Conservation (phyloP, 1,140 invertebrate species). For the Rhizoglyphus robini region DNA sequence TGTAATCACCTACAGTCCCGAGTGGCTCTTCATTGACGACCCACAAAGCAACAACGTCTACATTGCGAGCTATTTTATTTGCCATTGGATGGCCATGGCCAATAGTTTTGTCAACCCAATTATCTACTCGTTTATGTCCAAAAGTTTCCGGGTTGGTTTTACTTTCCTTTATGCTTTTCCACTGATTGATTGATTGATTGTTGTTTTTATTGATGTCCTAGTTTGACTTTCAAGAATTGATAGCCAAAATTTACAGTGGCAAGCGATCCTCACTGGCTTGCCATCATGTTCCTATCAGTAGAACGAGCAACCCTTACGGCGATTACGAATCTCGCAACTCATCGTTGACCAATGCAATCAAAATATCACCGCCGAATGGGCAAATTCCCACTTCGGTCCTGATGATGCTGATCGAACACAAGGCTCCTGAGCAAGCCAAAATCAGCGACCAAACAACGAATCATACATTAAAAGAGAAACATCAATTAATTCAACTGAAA, state of each 20-base stretch:
- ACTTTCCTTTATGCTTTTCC: background rate
- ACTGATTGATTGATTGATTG: background rate
- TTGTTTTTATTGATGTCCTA: background rate
- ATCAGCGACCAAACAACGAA: background rate
- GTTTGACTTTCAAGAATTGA: conserved; percentile 3
- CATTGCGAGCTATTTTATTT: conserved; percentile 36
- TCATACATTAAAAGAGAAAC: background rate
- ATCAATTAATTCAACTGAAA: background rate
- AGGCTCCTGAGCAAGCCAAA: background rate
- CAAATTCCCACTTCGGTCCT: background rate
- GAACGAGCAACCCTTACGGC: background rate
- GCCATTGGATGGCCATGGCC: conserved; percentile 44
- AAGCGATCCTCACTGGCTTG: background rate
- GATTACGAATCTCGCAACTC: conserved; percentile 6
- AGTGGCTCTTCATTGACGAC: conserved; percentile 24
- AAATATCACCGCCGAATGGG: background rate
- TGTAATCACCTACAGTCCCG: conserved; percentile 30
- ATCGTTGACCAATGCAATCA: background rate
- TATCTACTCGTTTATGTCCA: conserved; percentile 51
- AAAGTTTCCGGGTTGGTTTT: conserved; percentile 8
- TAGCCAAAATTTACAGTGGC: background rate
- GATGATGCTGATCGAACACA: conserved; percentile 6
- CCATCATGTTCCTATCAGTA: background rate
- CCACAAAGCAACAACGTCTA: conserved; percentile 28
- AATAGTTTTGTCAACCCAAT: conserved; percentile 75